Evolutionary conservation across 2,113 vertebrate species (phyloP).

Genomic region (Hemichromis elongatus): DNA sequence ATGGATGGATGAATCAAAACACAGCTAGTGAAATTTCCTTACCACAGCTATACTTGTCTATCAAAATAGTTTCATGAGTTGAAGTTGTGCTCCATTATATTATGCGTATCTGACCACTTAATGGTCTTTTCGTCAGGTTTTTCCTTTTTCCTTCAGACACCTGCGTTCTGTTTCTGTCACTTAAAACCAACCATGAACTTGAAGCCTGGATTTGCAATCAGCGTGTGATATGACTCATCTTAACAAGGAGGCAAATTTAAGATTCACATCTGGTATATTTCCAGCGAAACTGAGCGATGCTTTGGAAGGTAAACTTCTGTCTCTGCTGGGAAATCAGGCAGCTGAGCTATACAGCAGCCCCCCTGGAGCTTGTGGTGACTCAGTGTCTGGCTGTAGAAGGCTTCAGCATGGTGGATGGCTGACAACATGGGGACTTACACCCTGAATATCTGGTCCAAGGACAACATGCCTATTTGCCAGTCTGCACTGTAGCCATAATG

Average conservation of each 20-base stretch:
- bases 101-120: neutral
- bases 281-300: neutral
- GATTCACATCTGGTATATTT: conserved; percentile 8
- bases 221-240: neutral
- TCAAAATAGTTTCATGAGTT: neutral
- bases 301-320: conserved; percentile 2
- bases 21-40: neutral
- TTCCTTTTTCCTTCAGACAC: neutral
- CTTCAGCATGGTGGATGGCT: neutral
- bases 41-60: neutral
- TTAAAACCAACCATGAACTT: neutral
- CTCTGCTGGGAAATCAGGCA: conserved; percentile 21
- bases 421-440: conserved; percentile 20
- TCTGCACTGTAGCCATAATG: conserved; percentile 24
- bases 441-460: conserved; percentile 35
- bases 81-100: neutral
- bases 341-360: conserved; percentile 7
- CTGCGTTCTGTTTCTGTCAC: neutral
- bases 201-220: neutral
- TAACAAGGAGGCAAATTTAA: neutral
- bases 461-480: conserved; percentile 28
- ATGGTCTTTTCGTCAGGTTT: neutral
- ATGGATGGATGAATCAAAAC: neutral
- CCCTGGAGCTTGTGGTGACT: conserved; percentile 25
- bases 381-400: conserved; percentile 1